Evolutionary conservation across 2,888 invertebrate species (phyloP).

Genomic region (Athripsodes cinereus): DNA sequence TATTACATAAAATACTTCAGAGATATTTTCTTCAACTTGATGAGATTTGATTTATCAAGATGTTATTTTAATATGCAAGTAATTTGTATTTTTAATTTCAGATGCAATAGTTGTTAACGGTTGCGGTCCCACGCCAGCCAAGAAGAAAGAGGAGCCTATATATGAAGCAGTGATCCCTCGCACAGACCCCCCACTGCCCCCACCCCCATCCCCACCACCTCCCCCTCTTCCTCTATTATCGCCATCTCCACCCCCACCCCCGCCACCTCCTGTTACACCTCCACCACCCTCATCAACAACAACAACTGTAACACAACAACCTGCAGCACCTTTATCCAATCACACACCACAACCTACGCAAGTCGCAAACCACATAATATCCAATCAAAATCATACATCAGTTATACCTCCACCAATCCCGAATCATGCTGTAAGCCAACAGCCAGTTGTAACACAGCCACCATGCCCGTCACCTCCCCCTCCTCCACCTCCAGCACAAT

Average conservation of each 20-base stretch:
- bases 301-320: conserved; percentile 28
- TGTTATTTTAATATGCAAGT: neutral
- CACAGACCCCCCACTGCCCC: conserved; percentile 42
- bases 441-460: neutral
- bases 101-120: conserved; percentile 20
- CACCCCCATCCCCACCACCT: conserved; percentile 32
- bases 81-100: conserved; percentile 5
- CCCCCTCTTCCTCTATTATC: conserved; percentile 40
- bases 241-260: conserved; percentile 39
- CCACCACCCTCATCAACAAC: conserved; percentile 22
- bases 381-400: conserved; percentile 3
- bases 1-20: too few species aligned
- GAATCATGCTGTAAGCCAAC: neutral
- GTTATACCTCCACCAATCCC: neutral
- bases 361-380: conserved; percentile 11
- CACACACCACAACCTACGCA: conserved; percentile 22
- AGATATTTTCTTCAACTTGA: too few species aligned
- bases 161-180: conserved; percentile 79
- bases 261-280: conserved; percentile 36
- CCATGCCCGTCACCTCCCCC: conserved; percentile 14
- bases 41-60: too few species aligned
- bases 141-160: conserved; percentile 62
- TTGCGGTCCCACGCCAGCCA: conserved; percentile 23
- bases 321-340: conserved; percentile 25
- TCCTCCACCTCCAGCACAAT: conserved; percentile 11